Conservation (phyloP, 2,113 vertebrate genomes). For the Pollimyrus isidori region DNA sequence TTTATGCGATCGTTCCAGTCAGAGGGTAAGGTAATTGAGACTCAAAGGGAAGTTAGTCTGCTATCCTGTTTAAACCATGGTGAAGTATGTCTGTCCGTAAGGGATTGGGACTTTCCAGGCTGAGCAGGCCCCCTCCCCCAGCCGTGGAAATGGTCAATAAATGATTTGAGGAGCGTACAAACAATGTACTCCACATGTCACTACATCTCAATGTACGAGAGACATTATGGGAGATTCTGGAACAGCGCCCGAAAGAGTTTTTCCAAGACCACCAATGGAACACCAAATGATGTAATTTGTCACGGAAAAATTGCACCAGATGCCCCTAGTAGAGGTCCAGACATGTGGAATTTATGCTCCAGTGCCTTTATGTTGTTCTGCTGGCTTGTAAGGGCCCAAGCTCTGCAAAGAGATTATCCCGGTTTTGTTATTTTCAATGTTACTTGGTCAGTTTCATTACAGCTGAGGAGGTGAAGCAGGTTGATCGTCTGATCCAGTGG, state of each 20-base stretch:
- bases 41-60: neutral
- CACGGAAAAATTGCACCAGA: neutral
- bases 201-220: neutral
- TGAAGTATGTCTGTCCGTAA: neutral
- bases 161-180: neutral
- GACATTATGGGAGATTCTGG: neutral
- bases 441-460: neutral
- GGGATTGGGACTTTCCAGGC: neutral
- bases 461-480: neutral
- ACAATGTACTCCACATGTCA: neutral
- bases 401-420: neutral
- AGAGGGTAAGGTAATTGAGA: neutral
- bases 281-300: neutral
- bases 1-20: neutral
- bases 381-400: neutral
- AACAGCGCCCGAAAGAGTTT: neutral
- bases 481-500: neutral
- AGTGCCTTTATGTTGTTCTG: neutral
- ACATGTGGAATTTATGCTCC: neutral
- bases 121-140: neutral
- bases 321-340: neutral
- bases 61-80: neutral
- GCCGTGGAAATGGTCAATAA: neutral
- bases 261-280: neutral
- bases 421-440: neutral